These are phyloP conservation scores for Osmoderma eremita DNA, from an alignment of 2,888 invertebrate species.

Conservation along the genomic window DNA sequence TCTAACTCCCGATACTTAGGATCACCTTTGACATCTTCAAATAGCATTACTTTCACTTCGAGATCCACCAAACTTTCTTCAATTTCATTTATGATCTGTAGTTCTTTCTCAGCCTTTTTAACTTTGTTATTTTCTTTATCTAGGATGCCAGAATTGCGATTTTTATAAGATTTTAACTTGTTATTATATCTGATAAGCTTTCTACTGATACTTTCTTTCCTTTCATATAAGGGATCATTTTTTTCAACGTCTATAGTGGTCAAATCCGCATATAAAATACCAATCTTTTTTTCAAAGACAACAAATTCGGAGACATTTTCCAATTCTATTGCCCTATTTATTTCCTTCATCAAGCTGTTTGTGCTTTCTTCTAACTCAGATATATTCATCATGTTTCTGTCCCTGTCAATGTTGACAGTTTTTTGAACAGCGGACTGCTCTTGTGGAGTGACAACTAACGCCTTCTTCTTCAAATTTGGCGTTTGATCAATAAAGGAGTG, in stretches of 20 bases:
- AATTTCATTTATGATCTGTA: slow-evolving; percentile 35
- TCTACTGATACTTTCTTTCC: slow-evolving; percentile 44
- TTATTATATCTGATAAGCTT: slow-evolving; percentile 46
- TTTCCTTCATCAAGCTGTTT: slow-evolving; percentile 45
- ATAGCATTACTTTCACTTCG: slow-evolving; percentile 44
- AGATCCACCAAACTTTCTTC: slow-evolving; percentile 43
- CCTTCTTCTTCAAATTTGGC: slow-evolving; percentile 23
- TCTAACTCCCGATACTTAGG: slow-evolving; percentile 45
- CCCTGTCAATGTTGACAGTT: slow-evolving; percentile 2
- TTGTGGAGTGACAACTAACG: neutral
- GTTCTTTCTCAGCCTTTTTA: slow-evolving; percentile 20
- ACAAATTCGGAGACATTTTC: slow-evolving; percentile 46
- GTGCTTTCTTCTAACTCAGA: slow-evolving; percentile 45
- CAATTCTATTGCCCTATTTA: slow-evolving; percentile 44
- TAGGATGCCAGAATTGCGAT: slow-evolving; percentile 4
- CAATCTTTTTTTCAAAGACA: slow-evolving; percentile 48
- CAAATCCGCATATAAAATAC: slow-evolving; percentile 49
- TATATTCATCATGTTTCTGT: slow-evolving; percentile 35
- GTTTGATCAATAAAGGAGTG: slow-evolving; percentile 49
- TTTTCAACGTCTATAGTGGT: slow-evolving; percentile 45
- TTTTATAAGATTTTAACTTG: slow-evolving; percentile 44
- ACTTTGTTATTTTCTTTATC: slow-evolving; percentile 29
- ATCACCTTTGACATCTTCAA: slow-evolving; percentile 45
- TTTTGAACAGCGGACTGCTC: slow-evolving; percentile 10
- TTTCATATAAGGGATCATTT: slow-evolving; percentile 41